Conservation (phyloP, 2,113 vertebrate species). For the Lagopus leucura region DNA sequence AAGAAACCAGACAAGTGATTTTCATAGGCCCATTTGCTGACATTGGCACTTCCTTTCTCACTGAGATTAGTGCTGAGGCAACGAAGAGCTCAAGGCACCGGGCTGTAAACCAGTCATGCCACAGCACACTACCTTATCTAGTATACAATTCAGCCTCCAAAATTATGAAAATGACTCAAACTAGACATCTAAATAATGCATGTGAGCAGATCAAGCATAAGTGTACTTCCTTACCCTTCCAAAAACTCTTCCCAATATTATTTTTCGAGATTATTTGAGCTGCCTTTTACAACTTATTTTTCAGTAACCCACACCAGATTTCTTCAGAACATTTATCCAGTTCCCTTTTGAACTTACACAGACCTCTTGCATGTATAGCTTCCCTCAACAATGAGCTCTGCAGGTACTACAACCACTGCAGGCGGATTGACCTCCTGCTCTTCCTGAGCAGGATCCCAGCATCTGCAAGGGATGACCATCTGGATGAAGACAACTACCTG, state of each 20-base stretch:
- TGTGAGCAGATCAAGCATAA: accelerated
- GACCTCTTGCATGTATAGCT: not conserved
- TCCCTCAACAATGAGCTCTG: not conserved
- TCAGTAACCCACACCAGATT: not conserved
- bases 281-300: not conserved
- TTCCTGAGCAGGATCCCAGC: not conserved
- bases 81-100: not conserved
- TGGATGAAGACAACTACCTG: not conserved
- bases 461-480: not conserved
- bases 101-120: not conserved
- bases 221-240: not conserved
- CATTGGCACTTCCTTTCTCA: not conserved
- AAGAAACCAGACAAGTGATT: not conserved
- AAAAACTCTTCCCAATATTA: not conserved
- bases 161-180: not conserved
- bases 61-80: not conserved
- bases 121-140: not conserved
- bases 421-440: not conserved
- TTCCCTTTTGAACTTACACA: not conserved
- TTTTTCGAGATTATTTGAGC: not conserved
- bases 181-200: not conserved
- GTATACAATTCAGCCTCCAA: not conserved
- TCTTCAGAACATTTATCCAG: not conserved
- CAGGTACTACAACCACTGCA: not conserved
- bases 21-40: not conserved